Conservation (phyloP, 30 jellyfish, hydroid and myxozoan species). For the Sanderia malayensis region DNA sequence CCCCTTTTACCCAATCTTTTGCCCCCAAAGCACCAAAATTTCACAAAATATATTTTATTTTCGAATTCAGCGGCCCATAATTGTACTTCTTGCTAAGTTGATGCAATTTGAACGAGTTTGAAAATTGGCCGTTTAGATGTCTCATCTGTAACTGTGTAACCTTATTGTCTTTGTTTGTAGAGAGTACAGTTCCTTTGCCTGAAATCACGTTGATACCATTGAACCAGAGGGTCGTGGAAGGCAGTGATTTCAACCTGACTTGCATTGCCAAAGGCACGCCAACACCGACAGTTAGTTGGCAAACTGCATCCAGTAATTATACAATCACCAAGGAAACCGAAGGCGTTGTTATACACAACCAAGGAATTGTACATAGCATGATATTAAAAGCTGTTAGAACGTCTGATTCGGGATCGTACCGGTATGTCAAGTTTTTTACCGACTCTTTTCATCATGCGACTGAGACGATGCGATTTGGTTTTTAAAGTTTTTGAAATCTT, state of each 20-base stretch:
- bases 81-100: no score
- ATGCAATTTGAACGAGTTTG: no score
- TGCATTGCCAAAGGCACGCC: slow-evolving; percentile 75
- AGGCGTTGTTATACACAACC: slow-evolving; percentile 40
- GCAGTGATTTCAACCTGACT: slow-evolving; percentile 45
- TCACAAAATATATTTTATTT: neutral
- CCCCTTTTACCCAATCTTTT: no score
- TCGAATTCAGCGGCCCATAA: no score
- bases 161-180: slow-evolving; percentile 34
- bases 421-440: slow-evolving; percentile 29
- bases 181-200: slow-evolving; percentile 51
- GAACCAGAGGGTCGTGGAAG: slow-evolving; percentile 62
- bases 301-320: slow-evolving; percentile 52
- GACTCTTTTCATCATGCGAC: no score
- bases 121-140: no score
- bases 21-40: no score
- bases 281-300: slow-evolving; percentile 57
- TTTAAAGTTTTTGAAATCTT: no score
- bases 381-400: slow-evolving; percentile 30
- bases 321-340: slow-evolving; percentile 50
- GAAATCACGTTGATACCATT: slow-evolving; percentile 41
- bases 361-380: slow-evolving; percentile 32
- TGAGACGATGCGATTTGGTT: no score
- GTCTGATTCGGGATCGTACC: slow-evolving; percentile 65
- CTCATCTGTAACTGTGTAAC: no score